Evolutionary conservation across 1,140 invertebrate species (phyloP).

Genomic region (Drosophila murphyi): DNA sequence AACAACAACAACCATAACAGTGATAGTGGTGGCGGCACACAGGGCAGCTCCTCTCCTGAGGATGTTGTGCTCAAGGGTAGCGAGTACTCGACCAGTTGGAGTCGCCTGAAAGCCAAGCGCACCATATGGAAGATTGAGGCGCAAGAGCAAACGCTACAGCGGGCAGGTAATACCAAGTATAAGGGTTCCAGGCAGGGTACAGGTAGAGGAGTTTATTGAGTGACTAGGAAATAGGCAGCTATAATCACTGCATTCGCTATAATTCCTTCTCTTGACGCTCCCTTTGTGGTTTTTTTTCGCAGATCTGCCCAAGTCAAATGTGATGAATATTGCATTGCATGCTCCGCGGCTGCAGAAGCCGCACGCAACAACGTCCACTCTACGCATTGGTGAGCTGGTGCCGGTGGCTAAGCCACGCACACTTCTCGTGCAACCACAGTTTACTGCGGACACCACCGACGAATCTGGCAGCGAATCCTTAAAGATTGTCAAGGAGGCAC

Average conservation of each 20-base stretch:
- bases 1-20: conserved; percentile 46
- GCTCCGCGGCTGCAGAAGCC: conserved; percentile 65
- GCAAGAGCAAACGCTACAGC: conserved; percentile 63
- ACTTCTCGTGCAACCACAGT: conserved; percentile 62
- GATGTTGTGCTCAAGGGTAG: conserved; percentile 56
- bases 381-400: conserved; percentile 62
- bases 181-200: background rate
- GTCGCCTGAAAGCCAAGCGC: conserved; percentile 80
- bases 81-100: conserved; percentile 83
- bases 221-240: conserved; percentile 39
- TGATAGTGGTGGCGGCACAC: conserved; percentile 79
- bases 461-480: conserved; percentile 65
- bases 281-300: conserved; percentile 12
- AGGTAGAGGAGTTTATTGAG: conserved; percentile 66
- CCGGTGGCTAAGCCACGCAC: conserved; percentile 78
- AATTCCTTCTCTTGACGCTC: no score
- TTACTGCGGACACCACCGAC: conserved; percentile 24
- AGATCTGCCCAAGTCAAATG: conserved; percentile 82
- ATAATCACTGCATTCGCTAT: background rate
- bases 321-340: conserved; percentile 82
- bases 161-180: conserved; percentile 64
- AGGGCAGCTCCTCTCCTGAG: conserved; percentile 72
- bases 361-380: conserved; percentile 49
- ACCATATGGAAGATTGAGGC: conserved; percentile 79
- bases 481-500: conserved; percentile 79